A percentile compares a stretch with the other conserved stretches of the same genome.
Conservation (phyloP, 2,113 vertebrate species). For the Albula goreensis region DNA sequence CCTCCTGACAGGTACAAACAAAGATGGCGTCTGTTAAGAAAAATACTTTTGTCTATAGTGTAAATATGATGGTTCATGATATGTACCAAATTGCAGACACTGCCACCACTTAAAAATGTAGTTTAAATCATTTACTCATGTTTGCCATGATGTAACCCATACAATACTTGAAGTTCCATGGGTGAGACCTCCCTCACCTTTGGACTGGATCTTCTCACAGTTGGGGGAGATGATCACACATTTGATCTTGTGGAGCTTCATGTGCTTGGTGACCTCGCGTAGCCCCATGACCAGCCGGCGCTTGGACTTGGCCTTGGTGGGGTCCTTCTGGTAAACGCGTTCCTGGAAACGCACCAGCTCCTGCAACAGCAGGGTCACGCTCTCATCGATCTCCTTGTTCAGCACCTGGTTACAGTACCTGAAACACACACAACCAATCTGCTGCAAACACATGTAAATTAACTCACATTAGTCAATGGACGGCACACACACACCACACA, state of each 20-base stretch:
- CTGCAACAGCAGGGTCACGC: constrained; percentile 90
- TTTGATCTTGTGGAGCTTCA: constrained; percentile 95
- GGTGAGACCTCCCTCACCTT: constrained; percentile 72
- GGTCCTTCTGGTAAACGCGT: constrained; percentile 92
- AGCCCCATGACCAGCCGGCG: constrained; percentile 95
- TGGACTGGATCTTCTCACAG: constrained; percentile 98
- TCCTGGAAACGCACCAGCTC: constrained; percentile 98
- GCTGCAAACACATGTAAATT: constrained; percentile 12
- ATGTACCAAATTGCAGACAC: neutral
- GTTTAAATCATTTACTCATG: too few relatives aligned
- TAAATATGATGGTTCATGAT: neutral
- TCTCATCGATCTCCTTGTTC: constrained; percentile 97
- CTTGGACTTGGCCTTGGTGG: constrained; percentile 88
- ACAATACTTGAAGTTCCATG: neutral
- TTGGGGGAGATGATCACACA: constrained; percentile 98
- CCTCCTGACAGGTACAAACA: constrained; percentile 73
- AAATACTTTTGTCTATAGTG: neutral
- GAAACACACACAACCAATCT: neutral
- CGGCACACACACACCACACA: neutral
- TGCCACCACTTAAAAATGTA: too few relatives aligned
- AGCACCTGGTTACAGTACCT: constrained; percentile 98
- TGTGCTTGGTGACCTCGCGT: constrained; percentile 95
- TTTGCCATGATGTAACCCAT: too few relatives aligned
- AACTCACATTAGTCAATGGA: neutral
- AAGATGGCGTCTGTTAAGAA: neutral